Conservation (phyloP, 2,797 vertebrate species). For the Linurgus olivaceus region DNA sequence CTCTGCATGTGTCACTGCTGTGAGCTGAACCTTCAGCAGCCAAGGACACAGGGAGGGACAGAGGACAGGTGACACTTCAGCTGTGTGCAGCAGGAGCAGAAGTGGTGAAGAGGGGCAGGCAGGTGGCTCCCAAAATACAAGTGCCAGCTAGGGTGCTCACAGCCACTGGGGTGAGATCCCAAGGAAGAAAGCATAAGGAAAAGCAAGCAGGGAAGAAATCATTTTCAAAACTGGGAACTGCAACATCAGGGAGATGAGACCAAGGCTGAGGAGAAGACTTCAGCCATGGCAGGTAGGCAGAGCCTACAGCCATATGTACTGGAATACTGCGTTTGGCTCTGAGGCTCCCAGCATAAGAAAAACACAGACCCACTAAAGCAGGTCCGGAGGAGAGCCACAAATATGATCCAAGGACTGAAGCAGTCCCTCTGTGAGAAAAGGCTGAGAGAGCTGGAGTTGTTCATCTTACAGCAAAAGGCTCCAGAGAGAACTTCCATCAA, state of each 20-base stretch:
- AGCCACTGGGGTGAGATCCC: fast-evolving
- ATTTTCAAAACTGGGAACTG: not conserved
- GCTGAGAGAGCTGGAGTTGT: not conserved
- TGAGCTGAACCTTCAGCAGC: not conserved
- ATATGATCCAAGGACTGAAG: not conserved
- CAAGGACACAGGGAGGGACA: not conserved
- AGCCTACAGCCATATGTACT: not conserved
- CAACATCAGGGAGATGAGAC: not conserved
- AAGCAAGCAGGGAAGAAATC: not conserved
- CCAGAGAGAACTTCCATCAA: not conserved
- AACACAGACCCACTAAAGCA: not conserved
- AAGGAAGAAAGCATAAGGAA: not conserved
- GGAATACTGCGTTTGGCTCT: not conserved
- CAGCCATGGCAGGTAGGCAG: not conserved
- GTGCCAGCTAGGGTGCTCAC: not conserved
- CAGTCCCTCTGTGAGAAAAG: not conserved
- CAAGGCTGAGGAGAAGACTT: not conserved
- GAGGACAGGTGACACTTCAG: not conserved
- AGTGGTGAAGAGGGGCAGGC: not conserved
- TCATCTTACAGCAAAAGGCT: not conserved
- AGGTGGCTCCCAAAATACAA: not conserved
- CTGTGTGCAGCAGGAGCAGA: not conserved
- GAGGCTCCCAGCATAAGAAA: not conserved
- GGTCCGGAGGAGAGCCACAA: not conserved
- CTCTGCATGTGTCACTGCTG: not conserved